Base-by-base conservation (phyloP, 1,140 invertebrate genomes). In the Zaprionus tsacasi region DNA sequence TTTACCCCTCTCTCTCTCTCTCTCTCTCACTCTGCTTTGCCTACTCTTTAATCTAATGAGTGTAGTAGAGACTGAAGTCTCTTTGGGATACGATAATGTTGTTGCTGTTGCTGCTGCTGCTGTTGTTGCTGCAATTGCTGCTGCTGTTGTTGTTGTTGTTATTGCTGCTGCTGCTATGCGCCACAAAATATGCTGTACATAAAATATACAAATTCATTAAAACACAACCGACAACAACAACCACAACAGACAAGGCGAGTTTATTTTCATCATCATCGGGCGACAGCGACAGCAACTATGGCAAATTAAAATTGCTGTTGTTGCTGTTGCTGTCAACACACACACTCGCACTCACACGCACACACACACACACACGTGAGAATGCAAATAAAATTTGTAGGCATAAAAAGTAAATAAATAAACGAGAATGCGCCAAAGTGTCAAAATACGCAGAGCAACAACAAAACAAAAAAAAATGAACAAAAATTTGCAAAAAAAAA, bases 191-290 rank as follows among this genome's bases (percentile, higher is more conserved):
- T 67, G 70, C 63, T 63, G 67, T 50, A 70, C 35, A 75, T 65
- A 70, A 75, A 75, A 63, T 70, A 74, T 63, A 61, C 67, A 75
- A 64, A 75, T 63, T 75, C 67, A 70, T 74, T 74, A 70, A 74
- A 70, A 70, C 35, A 70, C 35, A 67, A 54, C 27, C 68, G 50
- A 27, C 56, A 52, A 59, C 63, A 55, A 59, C 70, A 67, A 52
- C 56, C 48, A 36, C 56, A 63, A 63, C 48, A 57, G 38, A 68
- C 38, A 56, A 60, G 38, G 35, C 11, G n/a, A 74, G 71, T 74
- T 74, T 74, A 74, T 74, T 60, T 74, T 61, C 36, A 38, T 61
- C 25, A 57, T 45, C 40, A 45, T 15, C 40, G 40, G 50, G 27
- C 71, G 43, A 36, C 65, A 61, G 25, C 56, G 36, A 50, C 33